A percentile compares a stretch with the other conserved stretches of the same genome.
Conservation (phyloP, 2,113 vertebrate species). For the Tetrax tetrax region DNA sequence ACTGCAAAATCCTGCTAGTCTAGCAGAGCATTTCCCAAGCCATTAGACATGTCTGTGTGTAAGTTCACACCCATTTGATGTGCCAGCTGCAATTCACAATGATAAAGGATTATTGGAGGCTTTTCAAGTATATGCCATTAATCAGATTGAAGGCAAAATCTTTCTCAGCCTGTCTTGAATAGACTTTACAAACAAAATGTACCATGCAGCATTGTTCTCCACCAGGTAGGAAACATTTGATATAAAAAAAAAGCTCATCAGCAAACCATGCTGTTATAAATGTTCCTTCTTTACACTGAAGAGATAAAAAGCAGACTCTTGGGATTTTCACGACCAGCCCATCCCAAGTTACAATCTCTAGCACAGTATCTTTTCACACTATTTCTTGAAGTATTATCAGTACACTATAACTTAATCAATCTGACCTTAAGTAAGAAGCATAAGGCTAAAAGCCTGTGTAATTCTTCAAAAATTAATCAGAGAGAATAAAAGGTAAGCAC, state of each 20-base stretch:
- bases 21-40: not conserved
- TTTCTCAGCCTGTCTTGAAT: not conserved
- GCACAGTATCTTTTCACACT: not conserved
- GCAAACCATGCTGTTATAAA: not conserved
- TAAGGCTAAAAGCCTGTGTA: not conserved
- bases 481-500: not conserved
- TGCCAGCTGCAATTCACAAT: not conserved
- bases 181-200: not conserved
- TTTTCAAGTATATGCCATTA: conserved; percentile 35
- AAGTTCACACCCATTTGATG: not conserved
- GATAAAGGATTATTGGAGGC: not conserved
- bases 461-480: not conserved
- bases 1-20: not conserved
- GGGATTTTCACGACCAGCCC: not conserved
- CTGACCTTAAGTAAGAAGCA: not conserved
- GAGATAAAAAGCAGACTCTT: not conserved
- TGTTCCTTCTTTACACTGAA: not conserved
- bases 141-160: not conserved
- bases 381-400: not conserved
- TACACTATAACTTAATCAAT: not conserved
- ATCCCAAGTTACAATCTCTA: not conserved
- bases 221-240: not conserved
- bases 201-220: not conserved
- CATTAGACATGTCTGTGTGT: not conserved
- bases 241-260: not conserved